A percentile compares a stretch with the other conserved stretches of the same genome.
Conservation (phyloP, 2,797 vertebrate genomes). For the Poeciliopsis gracilis region DNA sequence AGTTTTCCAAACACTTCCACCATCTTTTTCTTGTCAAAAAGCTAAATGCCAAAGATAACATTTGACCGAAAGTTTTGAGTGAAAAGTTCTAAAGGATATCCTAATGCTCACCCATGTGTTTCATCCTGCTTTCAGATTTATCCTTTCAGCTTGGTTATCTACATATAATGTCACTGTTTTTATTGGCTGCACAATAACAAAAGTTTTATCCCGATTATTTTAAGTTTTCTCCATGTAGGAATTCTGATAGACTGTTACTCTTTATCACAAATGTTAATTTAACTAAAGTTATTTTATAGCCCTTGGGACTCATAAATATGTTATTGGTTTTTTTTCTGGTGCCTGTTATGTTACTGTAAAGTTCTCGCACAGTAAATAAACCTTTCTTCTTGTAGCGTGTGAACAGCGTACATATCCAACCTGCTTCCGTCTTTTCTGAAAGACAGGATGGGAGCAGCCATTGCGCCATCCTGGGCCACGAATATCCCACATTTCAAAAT, state of each 20-base stretch:
- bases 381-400: conserved; percentile 39
- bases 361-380: conserved; percentile 46
- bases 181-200: background rate
- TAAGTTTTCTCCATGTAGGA: background rate
- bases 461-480: conserved; percentile 57
- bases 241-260: too few species aligned
- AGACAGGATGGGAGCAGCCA: conserved; percentile 80
- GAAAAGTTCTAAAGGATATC: conserved; percentile 27
- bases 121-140: conserved; percentile 45
- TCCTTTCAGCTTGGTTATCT: background rate
- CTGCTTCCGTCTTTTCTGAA: conserved; percentile 74
- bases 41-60: background rate
- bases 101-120: conserved; percentile 4
- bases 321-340: conserved; percentile 6
- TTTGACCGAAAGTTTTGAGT: background rate
- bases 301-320: conserved; percentile 15
- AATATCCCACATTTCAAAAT: conserved; percentile 73
- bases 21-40: background rate
- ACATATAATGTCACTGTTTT: background rate
- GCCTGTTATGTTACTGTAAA: conserved; percentile 28
- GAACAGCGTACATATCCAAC: conserved; percentile 42
- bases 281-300: conserved; percentile 5
- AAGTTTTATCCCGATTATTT: background rate
- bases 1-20: background rate
- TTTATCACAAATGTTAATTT: background rate